Base-by-base conservation (phyloP, 2,888 invertebrate species). In the Andrena dorsata region DNA sequence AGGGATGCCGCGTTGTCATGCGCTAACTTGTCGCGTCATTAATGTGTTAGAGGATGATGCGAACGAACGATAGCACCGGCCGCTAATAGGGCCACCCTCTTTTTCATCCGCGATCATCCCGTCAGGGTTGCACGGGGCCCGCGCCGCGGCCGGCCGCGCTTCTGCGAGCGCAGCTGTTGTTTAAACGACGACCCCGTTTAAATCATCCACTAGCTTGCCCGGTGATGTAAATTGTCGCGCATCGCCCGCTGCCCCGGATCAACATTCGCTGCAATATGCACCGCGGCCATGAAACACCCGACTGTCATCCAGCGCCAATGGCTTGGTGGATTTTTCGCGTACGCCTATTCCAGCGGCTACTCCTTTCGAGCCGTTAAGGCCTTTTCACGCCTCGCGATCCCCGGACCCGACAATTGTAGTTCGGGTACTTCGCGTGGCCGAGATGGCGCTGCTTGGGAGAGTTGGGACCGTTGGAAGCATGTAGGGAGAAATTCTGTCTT, bases 21-120 rank as follows among this genome's bases (percentile, higher is more conserved):
- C 89, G 90, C 89, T 89, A 87, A 87, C 88, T 90, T 90, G 87
- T 84, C 87, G 85, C 85, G 86, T 89, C 89, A 87, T 89, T 89
- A 89, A 90, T 89, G 89, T 83, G 86, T 89, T 82, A 88, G 73
- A 84, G 86, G 83, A 89, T 85, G 86, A 86, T 86, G 76, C 72
- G 76, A 82, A 72, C 79, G 68, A 71, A 73, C 78, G 69, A 82
- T 77, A 71, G 58, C 60, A 58, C 20, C 8, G 35, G 69, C 78
- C 74, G 75, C 84, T 81, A 81, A 82, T 82, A 78, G 84, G 80
- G 79, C 78, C 61, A 35, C 70, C 73, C 81, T 61, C 61, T 84
- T 78, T 81, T 81, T 78, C 74, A 53, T 56, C 65, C 66, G 28
- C 60, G 51, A 56, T 51, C 65, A 47, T 20, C 30, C 61, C 20